Conservation (phyloP, 2,797 vertebrate genomes). For the Margarornis squamiger region DNA sequence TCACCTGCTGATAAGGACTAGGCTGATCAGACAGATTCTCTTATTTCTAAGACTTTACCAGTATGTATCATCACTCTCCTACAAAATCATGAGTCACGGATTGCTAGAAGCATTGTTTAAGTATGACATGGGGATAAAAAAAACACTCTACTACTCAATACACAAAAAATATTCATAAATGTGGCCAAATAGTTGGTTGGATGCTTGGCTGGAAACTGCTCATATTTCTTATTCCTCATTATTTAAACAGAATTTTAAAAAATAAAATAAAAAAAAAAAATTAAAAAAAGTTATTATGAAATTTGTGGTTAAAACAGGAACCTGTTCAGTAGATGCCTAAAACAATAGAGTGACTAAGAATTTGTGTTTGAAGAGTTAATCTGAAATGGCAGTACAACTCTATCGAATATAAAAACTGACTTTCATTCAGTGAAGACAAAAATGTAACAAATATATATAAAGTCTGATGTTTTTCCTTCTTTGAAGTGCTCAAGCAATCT, state of each 20-base stretch:
- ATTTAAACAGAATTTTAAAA: not conserved
- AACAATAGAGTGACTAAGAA: not conserved
- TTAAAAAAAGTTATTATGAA: not conserved
- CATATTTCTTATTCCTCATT: not conserved
- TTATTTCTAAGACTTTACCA: not conserved
- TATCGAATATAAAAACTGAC: not conserved
- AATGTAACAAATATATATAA: not conserved
- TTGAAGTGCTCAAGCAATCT: not conserved
- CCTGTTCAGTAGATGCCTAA: not conserved
- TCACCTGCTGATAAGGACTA: not conserved
- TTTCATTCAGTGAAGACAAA: not conserved
- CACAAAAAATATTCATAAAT: not conserved
- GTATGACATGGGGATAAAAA: rapidly evolving
- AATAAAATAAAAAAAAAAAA: not conserved
- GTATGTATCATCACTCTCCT: not conserved
- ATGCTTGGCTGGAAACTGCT: not conserved
- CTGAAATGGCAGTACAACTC: not conserved
- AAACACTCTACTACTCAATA: not conserved
- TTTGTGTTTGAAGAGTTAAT: not conserved
- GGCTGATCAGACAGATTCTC: not conserved
- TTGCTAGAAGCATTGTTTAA: not conserved
- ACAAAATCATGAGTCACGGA: not conserved
- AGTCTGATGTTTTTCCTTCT: not conserved
- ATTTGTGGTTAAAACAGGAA: not conserved
- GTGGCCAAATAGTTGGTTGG: not conserved